phyloP scores from a whole-genome alignment of 2,113 vertebrate genomes.

The Cochlearius cochlearius region DNA sequence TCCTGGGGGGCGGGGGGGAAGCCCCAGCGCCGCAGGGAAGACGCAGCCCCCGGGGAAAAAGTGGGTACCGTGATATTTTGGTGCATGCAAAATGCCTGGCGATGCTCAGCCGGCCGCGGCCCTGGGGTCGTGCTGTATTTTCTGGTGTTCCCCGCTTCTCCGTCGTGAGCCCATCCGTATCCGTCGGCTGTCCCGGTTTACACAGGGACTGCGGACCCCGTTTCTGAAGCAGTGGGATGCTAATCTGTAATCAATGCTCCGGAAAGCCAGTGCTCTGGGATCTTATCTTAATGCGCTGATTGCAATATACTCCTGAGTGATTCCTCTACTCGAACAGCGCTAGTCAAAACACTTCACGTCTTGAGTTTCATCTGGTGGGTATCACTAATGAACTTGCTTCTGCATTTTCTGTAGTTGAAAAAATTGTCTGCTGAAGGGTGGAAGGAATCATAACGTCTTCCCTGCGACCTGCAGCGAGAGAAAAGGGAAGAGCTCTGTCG shows the following conservation, averaged over 20 bases:
- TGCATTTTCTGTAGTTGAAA: background rate
- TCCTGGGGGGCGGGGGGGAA: background rate
- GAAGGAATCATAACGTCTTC: background rate
- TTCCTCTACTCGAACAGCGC: background rate
- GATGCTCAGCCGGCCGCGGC: background rate
- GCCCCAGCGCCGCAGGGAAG: fast-evolving
- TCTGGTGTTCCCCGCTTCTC: background rate
- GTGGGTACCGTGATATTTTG: background rate
- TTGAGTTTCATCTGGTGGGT: background rate
- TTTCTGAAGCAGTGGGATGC: background rate
- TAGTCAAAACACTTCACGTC: conserved; percentile 24
- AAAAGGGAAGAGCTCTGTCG: background rate
- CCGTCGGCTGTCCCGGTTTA: background rate
- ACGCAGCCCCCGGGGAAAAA: background rate
- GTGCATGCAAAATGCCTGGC: background rate
- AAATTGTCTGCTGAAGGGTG: background rate
- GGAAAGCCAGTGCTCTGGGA: background rate
- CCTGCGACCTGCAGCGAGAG: background rate
- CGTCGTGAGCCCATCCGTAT: fast-evolving
- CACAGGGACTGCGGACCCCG: background rate
- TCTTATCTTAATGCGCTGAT: conserved; percentile 13
- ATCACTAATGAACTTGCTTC: background rate
- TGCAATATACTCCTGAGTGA: background rate
- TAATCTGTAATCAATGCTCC: conserved; percentile 31
- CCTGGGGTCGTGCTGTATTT: fast-evolving